Conservation (phyloP, 2,797 vertebrate genomes). For the Acanthopagrus latus region DNA sequence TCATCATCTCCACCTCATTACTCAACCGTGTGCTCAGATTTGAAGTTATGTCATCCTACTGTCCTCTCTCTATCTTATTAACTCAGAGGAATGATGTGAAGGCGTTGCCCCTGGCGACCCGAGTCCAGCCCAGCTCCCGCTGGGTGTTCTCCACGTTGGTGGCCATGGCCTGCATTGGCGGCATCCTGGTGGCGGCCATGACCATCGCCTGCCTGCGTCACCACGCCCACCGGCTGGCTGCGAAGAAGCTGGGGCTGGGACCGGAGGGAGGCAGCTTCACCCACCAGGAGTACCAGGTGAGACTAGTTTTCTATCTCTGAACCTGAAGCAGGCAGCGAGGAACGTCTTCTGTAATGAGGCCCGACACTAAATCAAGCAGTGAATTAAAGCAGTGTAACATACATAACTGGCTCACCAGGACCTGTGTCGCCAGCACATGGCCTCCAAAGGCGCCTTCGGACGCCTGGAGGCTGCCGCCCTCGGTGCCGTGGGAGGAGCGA, state of each 20-base stretch:
- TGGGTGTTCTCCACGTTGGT: slow-evolving; percentile 92
- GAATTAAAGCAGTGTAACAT: slow-evolving; percentile 23
- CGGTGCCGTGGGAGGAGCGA: slow-evolving; percentile 71
- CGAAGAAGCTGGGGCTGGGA: slow-evolving; percentile 91
- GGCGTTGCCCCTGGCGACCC: slow-evolving; percentile 80
- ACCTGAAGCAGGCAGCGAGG: too few relatives aligned
- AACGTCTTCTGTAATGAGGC: too few relatives aligned
- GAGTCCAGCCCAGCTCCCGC: slow-evolving; percentile 82
- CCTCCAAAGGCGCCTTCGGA: slow-evolving; percentile 92
- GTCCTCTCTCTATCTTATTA: slow-evolving; percentile 57
- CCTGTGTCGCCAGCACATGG: slow-evolving; percentile 98
- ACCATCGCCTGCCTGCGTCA: slow-evolving; percentile 90
- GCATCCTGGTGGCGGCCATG: slow-evolving; percentile 88
- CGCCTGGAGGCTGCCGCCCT: slow-evolving; percentile 84
- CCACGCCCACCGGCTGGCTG: slow-evolving; percentile 90
- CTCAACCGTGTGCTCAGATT: neutral
- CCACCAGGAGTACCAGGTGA: slow-evolving; percentile 96
- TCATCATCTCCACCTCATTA: neutral
- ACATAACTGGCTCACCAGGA: slow-evolving; percentile 85
- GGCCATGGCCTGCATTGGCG: slow-evolving; percentile 88
- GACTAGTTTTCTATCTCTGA: too few relatives aligned
- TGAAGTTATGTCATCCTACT: neutral
- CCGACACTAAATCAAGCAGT: too few relatives aligned
- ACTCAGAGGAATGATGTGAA: slow-evolving; percentile 81
- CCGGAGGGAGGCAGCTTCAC: slow-evolving; percentile 91